A percentile compares a stretch with the other conserved stretches of the same genome.
phyloP scores from a whole-genome alignment of 2,797 vertebrate genomes.

The Prunella strophiata region DNA sequence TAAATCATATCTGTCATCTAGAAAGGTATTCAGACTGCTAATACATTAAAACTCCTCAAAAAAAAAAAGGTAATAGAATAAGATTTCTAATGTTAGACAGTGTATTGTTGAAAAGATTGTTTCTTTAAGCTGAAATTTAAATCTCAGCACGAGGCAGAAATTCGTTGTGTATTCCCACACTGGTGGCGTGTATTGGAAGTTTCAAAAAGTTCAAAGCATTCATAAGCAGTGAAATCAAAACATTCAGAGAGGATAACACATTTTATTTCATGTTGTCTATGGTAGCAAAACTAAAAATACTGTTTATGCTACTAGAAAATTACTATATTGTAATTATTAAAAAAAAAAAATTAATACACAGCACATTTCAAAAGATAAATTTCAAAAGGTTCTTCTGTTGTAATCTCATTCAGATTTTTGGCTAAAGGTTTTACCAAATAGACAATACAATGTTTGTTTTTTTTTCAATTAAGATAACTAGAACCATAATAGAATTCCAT shows the following conservation, averaged over 20 bases:
- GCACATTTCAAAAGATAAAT: background rate
- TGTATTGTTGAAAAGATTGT: background rate
- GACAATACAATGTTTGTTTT: background rate
- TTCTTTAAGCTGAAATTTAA: slow-evolving; percentile 22
- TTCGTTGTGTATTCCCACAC: background rate
- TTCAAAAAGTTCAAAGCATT: background rate
- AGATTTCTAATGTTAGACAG: background rate
- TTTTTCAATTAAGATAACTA: background rate
- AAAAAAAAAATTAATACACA: no score
- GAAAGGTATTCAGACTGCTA: background rate
- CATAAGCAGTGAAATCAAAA: background rate
- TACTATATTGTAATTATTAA: no score
- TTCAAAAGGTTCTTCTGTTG: fast-evolving
- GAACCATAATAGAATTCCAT: background rate
- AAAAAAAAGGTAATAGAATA: background rate
- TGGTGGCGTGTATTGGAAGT: background rate
- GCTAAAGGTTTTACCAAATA: background rate
- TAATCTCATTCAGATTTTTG: background rate
- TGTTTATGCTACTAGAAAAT: background rate
- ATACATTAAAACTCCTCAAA: background rate
- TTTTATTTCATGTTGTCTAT: background rate
- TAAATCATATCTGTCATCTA: background rate
- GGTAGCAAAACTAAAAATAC: background rate
- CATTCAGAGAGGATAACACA: fast-evolving
- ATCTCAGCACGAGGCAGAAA: background rate